Evolutionary conservation across 2,888 invertebrate genomes (phyloP).

Genomic region (Mythimna pallens): DNA sequence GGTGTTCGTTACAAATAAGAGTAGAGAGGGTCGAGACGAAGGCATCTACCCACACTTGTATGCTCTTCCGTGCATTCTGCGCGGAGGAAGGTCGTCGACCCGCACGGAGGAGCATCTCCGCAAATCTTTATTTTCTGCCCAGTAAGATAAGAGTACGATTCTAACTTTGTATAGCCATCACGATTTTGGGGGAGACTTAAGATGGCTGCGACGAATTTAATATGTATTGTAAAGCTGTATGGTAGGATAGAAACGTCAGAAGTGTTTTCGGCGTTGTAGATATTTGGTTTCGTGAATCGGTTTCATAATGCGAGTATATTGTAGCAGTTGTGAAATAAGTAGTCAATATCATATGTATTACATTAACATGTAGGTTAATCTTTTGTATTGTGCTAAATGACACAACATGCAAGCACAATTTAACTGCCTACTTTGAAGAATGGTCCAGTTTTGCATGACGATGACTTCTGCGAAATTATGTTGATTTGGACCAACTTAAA

Average conservation of each 20-base stretch:
- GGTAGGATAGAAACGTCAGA: neutral
- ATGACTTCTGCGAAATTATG: neutral
- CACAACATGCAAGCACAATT: conserved; percentile 25
- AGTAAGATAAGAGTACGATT: conserved; percentile 67
- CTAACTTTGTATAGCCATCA: conserved; percentile 69
- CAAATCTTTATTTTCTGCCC: conserved; percentile 83
- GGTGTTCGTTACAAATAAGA: conserved; percentile 72
- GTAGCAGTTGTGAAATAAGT: conserved; percentile 19
- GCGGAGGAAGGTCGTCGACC: conserved; percentile 82
- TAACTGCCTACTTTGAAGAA: conserved; percentile 17
- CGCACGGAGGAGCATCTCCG: conserved; percentile 80
- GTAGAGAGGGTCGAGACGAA: conserved; percentile 75
- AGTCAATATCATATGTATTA: conserved; percentile 37
- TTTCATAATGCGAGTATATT: conserved; percentile 24
- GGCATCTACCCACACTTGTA: conserved; percentile 73
- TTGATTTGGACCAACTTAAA: conserved; percentile 11
- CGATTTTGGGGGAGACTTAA: conserved; percentile 51
- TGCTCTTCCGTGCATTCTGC: conserved; percentile 83
- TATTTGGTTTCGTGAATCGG: conserved; percentile 7
- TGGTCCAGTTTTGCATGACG: conserved; percentile 12
- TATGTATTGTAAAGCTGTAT: conserved; percentile 20
- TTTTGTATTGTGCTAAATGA: conserved; percentile 33
- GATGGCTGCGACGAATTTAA: conserved; percentile 44
- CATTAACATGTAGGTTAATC: conserved; percentile 51
- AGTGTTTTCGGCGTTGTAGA: conserved; percentile 14